These are phyloP conservation scores for Ypsolopha sequella DNA, from an alignment of 2,888 invertebrate species.

Conservation along the genomic window DNA sequence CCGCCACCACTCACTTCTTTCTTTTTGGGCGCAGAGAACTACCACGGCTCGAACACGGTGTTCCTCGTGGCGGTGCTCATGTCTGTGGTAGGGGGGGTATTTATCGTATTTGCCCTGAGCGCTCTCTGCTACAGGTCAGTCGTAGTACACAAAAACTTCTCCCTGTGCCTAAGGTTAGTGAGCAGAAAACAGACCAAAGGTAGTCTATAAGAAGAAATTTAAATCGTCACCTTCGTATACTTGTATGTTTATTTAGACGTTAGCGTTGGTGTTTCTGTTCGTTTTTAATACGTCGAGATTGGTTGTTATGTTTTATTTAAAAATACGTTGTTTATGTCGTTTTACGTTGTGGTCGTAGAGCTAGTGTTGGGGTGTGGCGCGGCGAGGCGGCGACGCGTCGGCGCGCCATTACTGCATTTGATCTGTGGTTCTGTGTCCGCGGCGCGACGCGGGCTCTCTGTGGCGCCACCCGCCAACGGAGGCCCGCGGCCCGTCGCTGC, in stretches of 20 bases:
- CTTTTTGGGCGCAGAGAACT: constrained; percentile 85
- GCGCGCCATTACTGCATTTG: constrained; percentile 66
- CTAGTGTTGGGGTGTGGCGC: constrained; percentile 50
- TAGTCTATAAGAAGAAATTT: constrained; percentile 72
- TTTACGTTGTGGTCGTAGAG: constrained; percentile 65
- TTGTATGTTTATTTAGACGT: constrained; percentile 69
- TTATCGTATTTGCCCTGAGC: constrained; percentile 98
- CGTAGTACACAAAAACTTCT: constrained; percentile 99
- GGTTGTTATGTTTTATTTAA: constrained; percentile 27
- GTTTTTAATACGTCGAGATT: constrained; percentile 56
- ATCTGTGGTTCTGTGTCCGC: constrained; percentile 68
- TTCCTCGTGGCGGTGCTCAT: constrained; percentile 98
- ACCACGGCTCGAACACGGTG: constrained; percentile 97
- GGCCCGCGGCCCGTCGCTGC: constrained; percentile 46
- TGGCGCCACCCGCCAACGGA: constrained; percentile 11
- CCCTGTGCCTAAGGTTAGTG: constrained; percentile 99
- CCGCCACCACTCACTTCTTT: constrained; percentile 36
- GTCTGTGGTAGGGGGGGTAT: constrained; percentile 99
- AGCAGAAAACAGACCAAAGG: constrained; percentile 85
- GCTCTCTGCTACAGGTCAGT: constrained; percentile 99
- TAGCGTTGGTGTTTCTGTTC: constrained; percentile 67
- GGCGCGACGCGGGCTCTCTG: constrained; percentile 33
- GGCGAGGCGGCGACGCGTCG: constrained; percentile 29
- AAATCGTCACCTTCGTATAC: constrained; percentile 71
- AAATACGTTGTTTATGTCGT: constrained; percentile 30